Conservation (phyloP, 2,888 invertebrate genomes). For the Bruchidius siliquastri region DNA sequence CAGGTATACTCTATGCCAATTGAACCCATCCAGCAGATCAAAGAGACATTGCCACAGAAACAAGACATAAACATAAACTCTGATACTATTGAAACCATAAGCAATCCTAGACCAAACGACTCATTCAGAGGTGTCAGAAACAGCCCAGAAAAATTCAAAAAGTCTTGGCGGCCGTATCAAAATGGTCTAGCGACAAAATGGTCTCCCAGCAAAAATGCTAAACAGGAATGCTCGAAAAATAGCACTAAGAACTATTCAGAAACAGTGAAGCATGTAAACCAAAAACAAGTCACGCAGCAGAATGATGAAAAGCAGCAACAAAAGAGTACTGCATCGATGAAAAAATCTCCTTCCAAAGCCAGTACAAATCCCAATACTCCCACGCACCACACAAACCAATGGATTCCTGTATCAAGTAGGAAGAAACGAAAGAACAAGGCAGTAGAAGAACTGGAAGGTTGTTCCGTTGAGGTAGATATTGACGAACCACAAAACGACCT, state of each 20-base stretch:
- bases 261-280: slow-evolving; percentile 13
- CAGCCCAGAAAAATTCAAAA: slow-evolving; percentile 20
- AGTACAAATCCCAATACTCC: slow-evolving; percentile 3
- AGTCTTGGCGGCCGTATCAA: slow-evolving; percentile 21
- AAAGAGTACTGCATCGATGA: neutral
- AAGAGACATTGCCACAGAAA: neutral
- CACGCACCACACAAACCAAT: slow-evolving; percentile 30
- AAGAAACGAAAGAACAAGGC: slow-evolving; percentile 43
- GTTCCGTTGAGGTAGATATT: slow-evolving; percentile 14
- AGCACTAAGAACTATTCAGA: slow-evolving; percentile 19
- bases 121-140: slow-evolving; percentile 4
- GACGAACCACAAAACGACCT: slow-evolving; percentile 19
- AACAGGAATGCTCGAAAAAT: slow-evolving; percentile 8
- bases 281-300: neutral
- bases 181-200: slow-evolving; percentile 14
- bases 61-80: neutral
- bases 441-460: slow-evolving; percentile 26
- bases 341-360: slow-evolving; percentile 2
- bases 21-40: neutral
- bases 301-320: slow-evolving; percentile 6
- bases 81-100: neutral
- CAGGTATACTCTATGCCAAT: neutral
- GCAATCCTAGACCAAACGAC: neutral
- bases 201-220: slow-evolving; percentile 7
- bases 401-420: slow-evolving; percentile 44